Evolutionary conservation across 2,113 vertebrate genomes (phyloP).

Genomic region (Nothobranchius furzeri): DNA sequence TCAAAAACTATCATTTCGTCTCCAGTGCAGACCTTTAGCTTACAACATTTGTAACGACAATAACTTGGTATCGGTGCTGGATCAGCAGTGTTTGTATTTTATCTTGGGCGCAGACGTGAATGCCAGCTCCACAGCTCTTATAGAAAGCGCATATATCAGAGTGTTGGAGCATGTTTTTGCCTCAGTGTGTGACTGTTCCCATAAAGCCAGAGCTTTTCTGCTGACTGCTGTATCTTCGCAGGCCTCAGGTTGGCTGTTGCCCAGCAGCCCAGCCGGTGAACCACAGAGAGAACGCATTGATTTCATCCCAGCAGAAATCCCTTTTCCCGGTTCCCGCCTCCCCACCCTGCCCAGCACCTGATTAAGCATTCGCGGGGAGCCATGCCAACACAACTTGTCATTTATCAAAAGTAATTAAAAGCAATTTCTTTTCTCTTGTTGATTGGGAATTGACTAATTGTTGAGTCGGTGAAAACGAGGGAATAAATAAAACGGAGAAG

Average conservation of each 20-base stretch:
- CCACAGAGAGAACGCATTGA: slow-evolving; percentile 70
- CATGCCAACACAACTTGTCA: slow-evolving; percentile 78
- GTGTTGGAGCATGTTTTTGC: slow-evolving; percentile 38
- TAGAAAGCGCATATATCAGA: slow-evolving; percentile 8
- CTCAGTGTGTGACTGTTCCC: slow-evolving; percentile 36
- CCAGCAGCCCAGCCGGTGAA: slow-evolving; percentile 69
- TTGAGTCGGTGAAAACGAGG: slow-evolving; percentile 68
- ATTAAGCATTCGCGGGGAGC: slow-evolving; percentile 70
- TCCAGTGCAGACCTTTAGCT: not conserved
- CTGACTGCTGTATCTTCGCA: slow-evolving; percentile 65
- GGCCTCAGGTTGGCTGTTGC: slow-evolving; percentile 68
- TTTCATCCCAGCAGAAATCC: slow-evolving; percentile 73
- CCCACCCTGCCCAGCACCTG: slow-evolving; percentile 59
- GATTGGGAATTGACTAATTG: slow-evolving; percentile 79
- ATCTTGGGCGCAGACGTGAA: not conserved
- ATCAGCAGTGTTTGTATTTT: slow-evolving; percentile 11
- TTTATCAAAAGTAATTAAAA: slow-evolving; percentile 85
- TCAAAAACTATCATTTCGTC: not conserved
- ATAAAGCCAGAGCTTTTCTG: slow-evolving; percentile 54
- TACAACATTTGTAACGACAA: not conserved
- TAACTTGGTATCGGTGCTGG: not conserved
- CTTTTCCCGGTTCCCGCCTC: slow-evolving; percentile 43
- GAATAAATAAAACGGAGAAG: slow-evolving; percentile 70
- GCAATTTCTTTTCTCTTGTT: slow-evolving; percentile 77
- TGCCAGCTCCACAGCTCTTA: not conserved